These are phyloP conservation scores for Cherax quadricarinatus DNA, from an alignment of 1,140 invertebrate species.

Conservation along the genomic window DNA sequence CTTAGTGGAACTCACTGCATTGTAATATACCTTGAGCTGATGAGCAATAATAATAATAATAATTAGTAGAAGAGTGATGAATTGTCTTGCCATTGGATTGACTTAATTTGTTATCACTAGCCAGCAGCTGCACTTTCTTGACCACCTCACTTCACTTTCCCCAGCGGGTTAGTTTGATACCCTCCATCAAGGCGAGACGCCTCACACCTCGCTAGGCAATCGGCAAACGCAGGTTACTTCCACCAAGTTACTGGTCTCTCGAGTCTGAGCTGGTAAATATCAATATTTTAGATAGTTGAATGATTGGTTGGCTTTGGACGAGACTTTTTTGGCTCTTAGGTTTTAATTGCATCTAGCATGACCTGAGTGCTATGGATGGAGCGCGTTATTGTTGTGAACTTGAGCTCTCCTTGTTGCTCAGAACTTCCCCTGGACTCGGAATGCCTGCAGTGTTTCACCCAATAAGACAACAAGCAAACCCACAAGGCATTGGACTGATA, in stretches of 20 bases:
- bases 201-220: conserved; percentile 54
- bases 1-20: conserved; percentile 70
- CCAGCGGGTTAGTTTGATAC: conserved; percentile 67
- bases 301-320: conserved; percentile 69
- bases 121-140: conserved; percentile 62
- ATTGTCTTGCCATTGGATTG: conserved; percentile 64
- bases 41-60: conserved; percentile 56
- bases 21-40: conserved; percentile 68
- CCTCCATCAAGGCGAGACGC: conserved; percentile 38
- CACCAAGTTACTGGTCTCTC: conserved; percentile 58
- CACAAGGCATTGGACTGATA: conserved; percentile 68
- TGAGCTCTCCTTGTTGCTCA: conserved; percentile 59
- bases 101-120: conserved; percentile 63
- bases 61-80: conserved; percentile 66
- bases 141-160: conserved; percentile 63
- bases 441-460: conserved; percentile 55
- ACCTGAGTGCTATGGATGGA: conserved; percentile 64
- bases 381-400: conserved; percentile 57
- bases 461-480: conserved; percentile 71
- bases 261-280: conserved; percentile 63
- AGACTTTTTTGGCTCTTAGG: conserved; percentile 61
- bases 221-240: conserved; percentile 53
- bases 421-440: conserved; percentile 61
- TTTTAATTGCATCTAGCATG: conserved; percentile 65
- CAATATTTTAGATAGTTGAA: conserved; percentile 63